These are phyloP conservation scores for Lepus oiostolus DNA, from an alignment of 2,797 vertebrate genomes.

Conservation along the genomic window DNA sequence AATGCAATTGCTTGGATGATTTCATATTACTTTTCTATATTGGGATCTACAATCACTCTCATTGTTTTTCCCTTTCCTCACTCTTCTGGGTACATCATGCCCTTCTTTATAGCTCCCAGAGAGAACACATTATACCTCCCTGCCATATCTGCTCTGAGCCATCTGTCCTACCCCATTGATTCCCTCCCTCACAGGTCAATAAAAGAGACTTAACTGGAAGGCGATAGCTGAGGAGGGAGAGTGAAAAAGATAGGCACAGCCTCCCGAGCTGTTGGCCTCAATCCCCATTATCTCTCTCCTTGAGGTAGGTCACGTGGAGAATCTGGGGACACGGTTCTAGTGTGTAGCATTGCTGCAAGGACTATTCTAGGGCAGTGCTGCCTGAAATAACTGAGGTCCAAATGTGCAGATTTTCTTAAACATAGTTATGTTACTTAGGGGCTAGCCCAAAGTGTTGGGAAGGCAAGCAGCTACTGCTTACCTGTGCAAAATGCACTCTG, in stretches of 20 bases:
- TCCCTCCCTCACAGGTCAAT: neutral
- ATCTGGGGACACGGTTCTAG: too few relatives aligned
- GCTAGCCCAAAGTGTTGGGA: neutral
- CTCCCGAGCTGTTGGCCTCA: neutral
- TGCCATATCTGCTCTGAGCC: neutral
- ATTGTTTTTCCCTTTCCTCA: neutral
- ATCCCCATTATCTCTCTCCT: too few relatives aligned
- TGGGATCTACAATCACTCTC: neutral
- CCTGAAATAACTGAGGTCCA: neutral
- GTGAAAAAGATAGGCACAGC: neutral
- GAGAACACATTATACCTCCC: neutral
- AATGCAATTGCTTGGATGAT: neutral
- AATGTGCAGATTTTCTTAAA: neutral
- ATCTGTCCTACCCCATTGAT: neutral
- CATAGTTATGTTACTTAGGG: neutral
- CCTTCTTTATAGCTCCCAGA: neutral
- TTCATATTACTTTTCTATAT: neutral
- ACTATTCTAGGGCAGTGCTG: neutral
- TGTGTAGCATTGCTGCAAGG: neutral
- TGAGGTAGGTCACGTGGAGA: neutral
- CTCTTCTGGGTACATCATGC: neutral
- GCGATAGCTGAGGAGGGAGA: neutral
- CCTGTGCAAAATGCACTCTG: neutral
- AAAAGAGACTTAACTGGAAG: neutral
- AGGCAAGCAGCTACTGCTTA: neutral